Evolutionary conservation across 2,888 invertebrate species (phyloP).

Genomic region (Hydriomena furcata): DNA sequence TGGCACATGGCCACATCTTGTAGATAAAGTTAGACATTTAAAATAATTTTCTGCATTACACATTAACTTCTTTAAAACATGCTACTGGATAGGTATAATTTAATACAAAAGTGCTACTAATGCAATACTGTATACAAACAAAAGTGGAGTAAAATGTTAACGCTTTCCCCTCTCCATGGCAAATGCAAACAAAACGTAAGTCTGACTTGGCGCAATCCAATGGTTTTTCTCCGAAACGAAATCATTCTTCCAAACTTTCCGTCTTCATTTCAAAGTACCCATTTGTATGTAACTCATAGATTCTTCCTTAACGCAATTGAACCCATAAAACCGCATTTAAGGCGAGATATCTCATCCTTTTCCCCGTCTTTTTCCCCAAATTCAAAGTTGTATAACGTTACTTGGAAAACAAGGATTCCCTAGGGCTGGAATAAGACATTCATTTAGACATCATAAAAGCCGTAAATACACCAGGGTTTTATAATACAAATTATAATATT

Average conservation of each 20-base stretch:
- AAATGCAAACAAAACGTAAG: background rate
- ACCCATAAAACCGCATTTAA: constrained; percentile 33
- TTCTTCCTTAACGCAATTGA: constrained; percentile 30
- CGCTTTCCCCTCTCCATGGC: too few relatives aligned
- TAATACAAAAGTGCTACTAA: constrained; percentile 8
- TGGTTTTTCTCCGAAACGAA: background rate
- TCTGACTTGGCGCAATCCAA: background rate
- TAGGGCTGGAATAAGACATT: too few relatives aligned
- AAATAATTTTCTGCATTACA: too few relatives aligned
- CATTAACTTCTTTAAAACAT: background rate
- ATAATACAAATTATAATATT: too few relatives aligned
- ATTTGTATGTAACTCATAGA: constrained; percentile 34
- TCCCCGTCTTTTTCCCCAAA: constrained; percentile 31
- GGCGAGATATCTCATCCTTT: constrained; percentile 35
- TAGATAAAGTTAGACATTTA: too few relatives aligned
- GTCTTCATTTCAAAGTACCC: constrained; percentile 9
- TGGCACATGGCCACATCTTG: too few relatives aligned
- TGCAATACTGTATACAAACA: too few relatives aligned
- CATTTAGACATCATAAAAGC: background rate
- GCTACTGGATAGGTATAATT: constrained; percentile 2
- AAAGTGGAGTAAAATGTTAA: too few relatives aligned
- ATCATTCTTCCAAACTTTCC: constrained; percentile 9
- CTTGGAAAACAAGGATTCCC: constrained; percentile 24
- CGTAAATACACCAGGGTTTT: background rate
- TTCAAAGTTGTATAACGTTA: constrained; percentile 35